Percentiles rank a stretch among this genome's conserved stretches.
Evolutionary conservation across 2,797 vertebrate genomes (phyloP).

Genomic region (Adelosebastes latens): DNA sequence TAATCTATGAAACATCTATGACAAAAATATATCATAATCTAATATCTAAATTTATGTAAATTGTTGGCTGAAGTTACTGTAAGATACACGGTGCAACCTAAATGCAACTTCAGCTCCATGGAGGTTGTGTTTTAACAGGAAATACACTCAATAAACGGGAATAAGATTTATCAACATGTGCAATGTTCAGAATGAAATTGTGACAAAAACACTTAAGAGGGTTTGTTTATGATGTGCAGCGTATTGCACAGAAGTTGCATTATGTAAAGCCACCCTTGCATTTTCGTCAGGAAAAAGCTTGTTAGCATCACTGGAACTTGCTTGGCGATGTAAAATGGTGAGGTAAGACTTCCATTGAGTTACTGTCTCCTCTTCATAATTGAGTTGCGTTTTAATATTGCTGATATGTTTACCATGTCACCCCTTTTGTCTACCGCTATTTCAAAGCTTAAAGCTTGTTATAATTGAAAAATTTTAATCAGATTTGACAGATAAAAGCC

Average conservation of each 20-base stretch:
- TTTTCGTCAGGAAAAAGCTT: slow-evolving; percentile 33
- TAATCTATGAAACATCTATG: no score
- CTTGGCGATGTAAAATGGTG: slow-evolving; percentile 3
- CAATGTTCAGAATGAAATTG: not conserved
- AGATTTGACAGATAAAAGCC: not conserved
- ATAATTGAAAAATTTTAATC: not conserved
- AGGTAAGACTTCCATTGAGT: slow-evolving; percentile 1
- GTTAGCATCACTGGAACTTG: slow-evolving; percentile 8
- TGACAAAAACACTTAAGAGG: not conserved
- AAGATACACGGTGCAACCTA: not conserved
- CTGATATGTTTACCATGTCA: not conserved
- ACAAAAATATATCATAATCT: no score
- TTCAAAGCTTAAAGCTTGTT: not conserved
- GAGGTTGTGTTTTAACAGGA: not conserved
- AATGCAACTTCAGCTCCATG: not conserved
- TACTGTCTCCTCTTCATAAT: not conserved
- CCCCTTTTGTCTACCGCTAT: not conserved
- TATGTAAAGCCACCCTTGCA: slow-evolving; percentile 13
- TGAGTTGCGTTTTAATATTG: not conserved
- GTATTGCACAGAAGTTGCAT: slow-evolving; percentile 28
- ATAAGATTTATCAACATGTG: not conserved
- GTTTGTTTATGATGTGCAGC: not conserved
- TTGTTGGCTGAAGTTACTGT: not conserved
- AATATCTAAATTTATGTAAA: not conserved
- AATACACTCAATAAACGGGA: not conserved